These are phyloP conservation scores for Diachrysia chrysitis DNA, from an alignment of 2,888 invertebrate species.

Conservation along the genomic window DNA sequence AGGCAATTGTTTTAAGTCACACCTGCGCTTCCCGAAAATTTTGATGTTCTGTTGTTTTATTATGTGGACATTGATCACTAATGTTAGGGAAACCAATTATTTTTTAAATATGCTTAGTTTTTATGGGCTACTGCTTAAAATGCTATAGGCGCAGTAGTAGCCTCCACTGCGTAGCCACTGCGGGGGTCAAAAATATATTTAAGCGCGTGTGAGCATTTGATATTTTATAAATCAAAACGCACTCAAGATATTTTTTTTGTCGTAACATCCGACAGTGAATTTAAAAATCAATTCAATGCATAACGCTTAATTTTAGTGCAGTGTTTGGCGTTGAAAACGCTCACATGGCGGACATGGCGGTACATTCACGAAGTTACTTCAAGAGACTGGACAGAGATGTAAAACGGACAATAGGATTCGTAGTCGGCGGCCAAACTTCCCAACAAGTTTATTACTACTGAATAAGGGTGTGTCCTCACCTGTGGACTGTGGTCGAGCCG, in stretches of 20 bases:
- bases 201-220: no score
- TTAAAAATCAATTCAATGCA: no score
- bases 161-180: no score
- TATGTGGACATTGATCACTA: neutral
- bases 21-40: neutral
- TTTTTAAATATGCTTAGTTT: neutral
- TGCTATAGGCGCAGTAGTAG: no score
- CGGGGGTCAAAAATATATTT: no score
- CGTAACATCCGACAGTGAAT: neutral
- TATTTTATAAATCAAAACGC: no score
- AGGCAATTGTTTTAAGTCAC: neutral
- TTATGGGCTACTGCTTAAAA: no score
- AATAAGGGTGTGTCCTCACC: conserved; percentile 18
- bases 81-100: neutral
- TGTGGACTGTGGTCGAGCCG: no score
- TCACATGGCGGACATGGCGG: neutral
- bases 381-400: conserved; percentile 59
- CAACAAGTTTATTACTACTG: conserved; percentile 68
- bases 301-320: neutral
- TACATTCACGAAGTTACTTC: conserved; percentile 20
- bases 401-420: conserved; percentile 52
- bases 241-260: no score
- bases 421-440: conserved; percentile 62
- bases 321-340: neutral
- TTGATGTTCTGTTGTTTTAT: neutral